phyloP scores from a whole-genome alignment of 1,140 invertebrate genomes.

The Caligus rogercresseyi region DNA sequence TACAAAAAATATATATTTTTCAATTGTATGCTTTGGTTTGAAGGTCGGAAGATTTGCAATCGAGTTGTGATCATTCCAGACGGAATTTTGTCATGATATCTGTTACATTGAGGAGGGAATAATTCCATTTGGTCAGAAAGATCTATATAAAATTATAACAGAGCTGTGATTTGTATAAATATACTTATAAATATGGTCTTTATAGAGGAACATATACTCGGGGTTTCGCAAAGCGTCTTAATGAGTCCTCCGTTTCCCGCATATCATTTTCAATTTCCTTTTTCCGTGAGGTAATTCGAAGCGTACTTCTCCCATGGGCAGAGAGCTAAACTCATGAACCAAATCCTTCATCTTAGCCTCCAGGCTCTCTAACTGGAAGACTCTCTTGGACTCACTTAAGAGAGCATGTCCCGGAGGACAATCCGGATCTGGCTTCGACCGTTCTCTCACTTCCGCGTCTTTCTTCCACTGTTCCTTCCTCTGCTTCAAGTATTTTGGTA shows the following conservation, averaged over 20 bases:
- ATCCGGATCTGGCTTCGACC: not conserved
- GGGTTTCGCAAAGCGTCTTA: not conserved
- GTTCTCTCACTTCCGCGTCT: not conserved
- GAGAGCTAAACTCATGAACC: not conserved
- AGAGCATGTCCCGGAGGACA: slow-evolving; percentile 11
- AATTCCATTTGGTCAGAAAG: too few species aligned
- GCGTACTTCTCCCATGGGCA: not conserved
- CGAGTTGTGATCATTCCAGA: too few species aligned
- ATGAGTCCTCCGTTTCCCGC: not conserved
- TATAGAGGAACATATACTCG: not conserved
- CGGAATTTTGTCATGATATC: too few species aligned
- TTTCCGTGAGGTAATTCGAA: not conserved
- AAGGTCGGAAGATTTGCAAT: too few species aligned
- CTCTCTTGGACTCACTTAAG: not conserved
- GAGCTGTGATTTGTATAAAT: too few species aligned
- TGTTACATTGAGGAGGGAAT: too few species aligned
- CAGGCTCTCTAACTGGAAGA: not conserved
- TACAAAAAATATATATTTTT: too few species aligned
- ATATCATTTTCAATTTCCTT: not conserved
- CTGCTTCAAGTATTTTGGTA: slow-evolving; percentile 5
- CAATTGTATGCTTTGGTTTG: too few species aligned
- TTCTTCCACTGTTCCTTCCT: slow-evolving; percentile 3
- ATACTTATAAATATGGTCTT: not conserved
- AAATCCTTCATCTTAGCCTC: not conserved
- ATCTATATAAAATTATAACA: too few species aligned